phyloP scores from a whole-genome alignment of 2,888 invertebrate species.

The Allacma fusca region DNA sequence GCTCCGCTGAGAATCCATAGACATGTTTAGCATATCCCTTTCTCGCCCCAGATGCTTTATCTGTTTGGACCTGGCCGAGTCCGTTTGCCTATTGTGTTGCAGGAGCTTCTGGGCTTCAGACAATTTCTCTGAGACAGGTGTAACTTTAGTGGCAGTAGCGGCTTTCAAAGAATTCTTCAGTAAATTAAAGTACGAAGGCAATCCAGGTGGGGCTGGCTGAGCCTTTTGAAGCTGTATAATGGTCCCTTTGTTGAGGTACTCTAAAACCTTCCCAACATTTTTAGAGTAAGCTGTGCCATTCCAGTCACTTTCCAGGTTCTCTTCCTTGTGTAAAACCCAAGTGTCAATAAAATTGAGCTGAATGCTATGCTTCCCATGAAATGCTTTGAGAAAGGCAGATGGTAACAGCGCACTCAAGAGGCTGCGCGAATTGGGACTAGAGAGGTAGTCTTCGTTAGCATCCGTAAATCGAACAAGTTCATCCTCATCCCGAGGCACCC shows the following conservation, averaged over 20 bases:
- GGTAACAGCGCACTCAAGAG: conserved; percentile 53
- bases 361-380: conserved; percentile 49
- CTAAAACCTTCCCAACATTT: conserved; percentile 49
- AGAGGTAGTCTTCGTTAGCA: conserved; percentile 34
- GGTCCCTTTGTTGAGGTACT: conserved; percentile 52
- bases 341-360: conserved; percentile 56
- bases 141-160: not conserved
- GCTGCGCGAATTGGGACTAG: conserved; percentile 45
- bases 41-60: not conserved
- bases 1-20: conserved; percentile 8
- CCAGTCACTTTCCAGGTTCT: conserved; percentile 38
- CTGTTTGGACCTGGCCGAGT: conserved; percentile 11
- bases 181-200: conserved; percentile 43
- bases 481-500: conserved; percentile 51
- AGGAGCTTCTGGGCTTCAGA: conserved; percentile 33
- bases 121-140: not conserved
- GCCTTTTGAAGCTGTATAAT: conserved; percentile 43
- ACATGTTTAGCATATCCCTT: conserved; percentile 13
- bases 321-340: conserved; percentile 48
- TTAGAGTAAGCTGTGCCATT: conserved; percentile 43
- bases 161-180: conserved; percentile 34
- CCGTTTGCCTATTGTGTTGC: not conserved
- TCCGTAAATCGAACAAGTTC: conserved; percentile 48
- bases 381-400: conserved; percentile 49
- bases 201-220: conserved; percentile 35